Conservation (phyloP, 2,888 invertebrate species). For the Pemphredon lugubris region DNA sequence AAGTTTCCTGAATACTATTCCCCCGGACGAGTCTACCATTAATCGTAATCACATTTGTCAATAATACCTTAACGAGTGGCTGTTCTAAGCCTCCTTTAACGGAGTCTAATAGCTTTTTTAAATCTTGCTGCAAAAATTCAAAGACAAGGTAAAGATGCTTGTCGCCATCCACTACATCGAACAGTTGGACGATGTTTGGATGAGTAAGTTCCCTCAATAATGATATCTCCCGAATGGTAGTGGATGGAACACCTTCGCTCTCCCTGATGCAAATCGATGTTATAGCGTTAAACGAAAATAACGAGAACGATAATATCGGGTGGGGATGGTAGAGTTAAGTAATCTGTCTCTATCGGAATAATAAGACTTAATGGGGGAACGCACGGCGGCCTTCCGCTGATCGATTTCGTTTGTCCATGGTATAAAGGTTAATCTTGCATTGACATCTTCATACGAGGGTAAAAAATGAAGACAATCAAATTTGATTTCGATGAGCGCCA, state of each 20-base stretch:
- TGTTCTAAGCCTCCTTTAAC: conserved; percentile 84
- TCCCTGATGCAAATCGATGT: conserved; percentile 84
- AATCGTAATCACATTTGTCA: not conserved
- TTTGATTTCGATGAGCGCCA: too few relatives aligned
- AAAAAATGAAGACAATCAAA: conserved; percentile 19
- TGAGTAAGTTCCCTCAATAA: conserved; percentile 94
- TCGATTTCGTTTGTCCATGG: too few relatives aligned
- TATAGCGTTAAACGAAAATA: conserved; percentile 32
- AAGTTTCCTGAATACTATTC: conserved; percentile 32
- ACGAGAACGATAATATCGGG: not conserved
- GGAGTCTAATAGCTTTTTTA: conserved; percentile 93
- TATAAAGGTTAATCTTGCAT: not conserved
- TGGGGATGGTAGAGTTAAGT: too few relatives aligned
- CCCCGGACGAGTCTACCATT: conserved; percentile 28
- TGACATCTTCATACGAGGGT: conserved; percentile 4
- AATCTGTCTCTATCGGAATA: too few relatives aligned
- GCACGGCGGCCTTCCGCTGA: too few relatives aligned
- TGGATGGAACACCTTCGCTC: conserved; percentile 98
- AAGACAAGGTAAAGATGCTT: conserved; percentile 95
- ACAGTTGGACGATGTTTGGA: conserved; percentile 93
- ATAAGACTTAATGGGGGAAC: too few relatives aligned
- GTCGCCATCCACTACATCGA: conserved; percentile 94
- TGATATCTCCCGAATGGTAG: conserved; percentile 97
- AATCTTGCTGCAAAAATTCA: conserved; percentile 95
- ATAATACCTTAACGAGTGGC: conserved; percentile 86